Evolutionary conservation across 53 echinoderm and acorn worm species (phyloP).

Genomic region (Apostichopus leukothele): DNA sequence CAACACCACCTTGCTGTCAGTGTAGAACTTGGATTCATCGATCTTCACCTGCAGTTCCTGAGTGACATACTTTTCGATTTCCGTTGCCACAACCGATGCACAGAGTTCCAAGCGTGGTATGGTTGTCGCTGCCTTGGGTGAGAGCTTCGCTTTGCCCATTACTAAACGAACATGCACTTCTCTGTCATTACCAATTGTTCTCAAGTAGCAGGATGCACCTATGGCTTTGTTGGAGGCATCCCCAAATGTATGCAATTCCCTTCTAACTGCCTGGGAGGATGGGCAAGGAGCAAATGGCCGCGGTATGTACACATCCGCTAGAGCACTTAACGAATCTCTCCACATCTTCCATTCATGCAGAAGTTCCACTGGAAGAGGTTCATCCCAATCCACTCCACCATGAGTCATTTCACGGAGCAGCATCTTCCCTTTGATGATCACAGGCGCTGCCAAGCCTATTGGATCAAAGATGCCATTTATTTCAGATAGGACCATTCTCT

Average conservation of each 20-base stretch:
- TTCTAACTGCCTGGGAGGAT: not conserved
- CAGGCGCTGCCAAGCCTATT: slow-evolving; percentile 7
- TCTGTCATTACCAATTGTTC: slow-evolving; percentile 13
- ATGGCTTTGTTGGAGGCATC: slow-evolving; percentile 56
- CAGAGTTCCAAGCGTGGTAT: slow-evolving; percentile 67
- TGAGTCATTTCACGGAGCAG: slow-evolving; percentile 57
- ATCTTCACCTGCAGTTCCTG: slow-evolving; percentile 43
- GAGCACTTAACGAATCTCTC: slow-evolving; percentile 53
- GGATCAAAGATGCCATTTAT: slow-evolving; percentile 67
- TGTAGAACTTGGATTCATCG: slow-evolving; percentile 28
- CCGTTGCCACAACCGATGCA: slow-evolving; percentile 58
- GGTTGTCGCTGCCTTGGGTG: slow-evolving; percentile 54
- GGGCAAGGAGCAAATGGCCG: slow-evolving; percentile 53
- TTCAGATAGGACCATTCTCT: slow-evolving; percentile 51
- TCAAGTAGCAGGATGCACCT: slow-evolving; percentile 48
- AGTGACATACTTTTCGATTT: slow-evolving; percentile 23
- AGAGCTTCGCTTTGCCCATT: slow-evolving; percentile 52
- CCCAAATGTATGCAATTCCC: slow-evolving; percentile 49
- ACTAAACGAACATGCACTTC: slow-evolving; percentile 58
- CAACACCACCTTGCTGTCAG: slow-evolving; percentile 59
- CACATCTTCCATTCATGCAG: slow-evolving; percentile 55
- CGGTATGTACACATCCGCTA: slow-evolving; percentile 51
- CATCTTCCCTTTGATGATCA: slow-evolving; percentile 56
- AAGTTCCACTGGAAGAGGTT: slow-evolving; percentile 49
- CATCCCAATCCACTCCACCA: slow-evolving; percentile 59